phyloP scores from a whole-genome alignment of 2,888 invertebrate species.

The Anticlea derivata region DNA sequence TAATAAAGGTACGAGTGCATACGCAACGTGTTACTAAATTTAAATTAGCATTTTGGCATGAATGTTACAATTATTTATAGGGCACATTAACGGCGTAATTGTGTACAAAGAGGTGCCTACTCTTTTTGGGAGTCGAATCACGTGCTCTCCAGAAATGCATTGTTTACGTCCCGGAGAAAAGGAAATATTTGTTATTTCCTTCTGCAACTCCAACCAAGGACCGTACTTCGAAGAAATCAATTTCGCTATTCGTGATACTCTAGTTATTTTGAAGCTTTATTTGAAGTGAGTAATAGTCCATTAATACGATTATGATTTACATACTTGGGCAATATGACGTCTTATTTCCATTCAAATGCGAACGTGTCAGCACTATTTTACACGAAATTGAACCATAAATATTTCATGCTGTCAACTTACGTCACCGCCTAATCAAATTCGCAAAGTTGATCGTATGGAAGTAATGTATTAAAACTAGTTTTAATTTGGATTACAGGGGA shows the following conservation, averaged over 20 bases:
- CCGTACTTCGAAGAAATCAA: constrained; percentile 85
- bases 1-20: constrained; percentile 73
- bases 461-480: too few species aligned
- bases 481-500: constrained; percentile 70
- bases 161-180: constrained; percentile 77
- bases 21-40: constrained; percentile 21
- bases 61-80: constrained; percentile 52
- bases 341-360: too few species aligned
- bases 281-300: constrained; percentile 74
- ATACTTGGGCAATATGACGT: too few species aligned
- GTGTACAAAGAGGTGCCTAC: constrained; percentile 68
- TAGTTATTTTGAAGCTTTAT: constrained; percentile 79
- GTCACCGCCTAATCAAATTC: too few species aligned
- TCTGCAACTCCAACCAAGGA: constrained; percentile 83
- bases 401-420: too few species aligned
- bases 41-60: constrained; percentile 28
- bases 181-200: constrained; percentile 80
- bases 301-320: too few species aligned
- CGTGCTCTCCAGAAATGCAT: constrained; percentile 73
- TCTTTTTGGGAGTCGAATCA: constrained; percentile 83
- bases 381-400: too few species aligned
- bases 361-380: too few species aligned
- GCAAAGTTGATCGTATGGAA: too few species aligned
- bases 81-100: constrained; percentile 85
- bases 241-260: constrained; percentile 84